A percentile compares a stretch with the other conserved stretches of the same genome.
Conservation (phyloP, 2,888 invertebrate genomes). For the Ochropleura leucogaster region DNA sequence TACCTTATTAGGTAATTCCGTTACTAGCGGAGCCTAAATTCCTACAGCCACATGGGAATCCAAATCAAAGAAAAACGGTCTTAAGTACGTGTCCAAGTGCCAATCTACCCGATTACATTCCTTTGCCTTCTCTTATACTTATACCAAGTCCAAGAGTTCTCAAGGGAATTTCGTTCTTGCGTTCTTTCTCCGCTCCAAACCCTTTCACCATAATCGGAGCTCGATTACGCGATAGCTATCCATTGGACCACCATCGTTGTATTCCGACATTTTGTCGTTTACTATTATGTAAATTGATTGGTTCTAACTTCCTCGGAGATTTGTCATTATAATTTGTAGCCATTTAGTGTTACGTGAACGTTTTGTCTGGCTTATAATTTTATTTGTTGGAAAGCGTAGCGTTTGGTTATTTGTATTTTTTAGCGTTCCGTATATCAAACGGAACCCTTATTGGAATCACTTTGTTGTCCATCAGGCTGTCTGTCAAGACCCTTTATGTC, state of each 20-base stretch:
- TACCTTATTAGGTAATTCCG: neutral
- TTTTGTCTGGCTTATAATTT: constrained; percentile 37
- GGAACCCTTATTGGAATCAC: too few species aligned
- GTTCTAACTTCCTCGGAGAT: constrained; percentile 52
- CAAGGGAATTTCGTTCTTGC: neutral
- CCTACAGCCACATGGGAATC: neutral
- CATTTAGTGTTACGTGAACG: constrained; percentile 51
- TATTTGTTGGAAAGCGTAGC: constrained; percentile 49
- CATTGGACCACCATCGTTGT: constrained; percentile 29
- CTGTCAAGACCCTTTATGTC: too few species aligned
- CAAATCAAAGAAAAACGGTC: neutral
- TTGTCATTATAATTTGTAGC: constrained; percentile 49
- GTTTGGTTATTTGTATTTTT: constrained; percentile 18
- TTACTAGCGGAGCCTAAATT: neutral
- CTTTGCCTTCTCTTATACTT: neutral
- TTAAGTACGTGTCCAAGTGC: too few species aligned
- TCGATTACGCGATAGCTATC: constrained; percentile 36
- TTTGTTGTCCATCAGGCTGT: too few species aligned
- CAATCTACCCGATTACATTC: constrained; percentile 7
- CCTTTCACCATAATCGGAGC: constrained; percentile 21
- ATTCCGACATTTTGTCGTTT: constrained; percentile 43
- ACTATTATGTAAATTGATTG: constrained; percentile 69
- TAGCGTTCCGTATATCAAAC: too few species aligned
- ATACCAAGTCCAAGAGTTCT: neutral
- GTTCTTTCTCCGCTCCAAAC: neutral